These are phyloP conservation scores for Phyllostomus discolor DNA, from an alignment of 2,113 vertebrate genomes.

Conservation along the genomic window DNA sequence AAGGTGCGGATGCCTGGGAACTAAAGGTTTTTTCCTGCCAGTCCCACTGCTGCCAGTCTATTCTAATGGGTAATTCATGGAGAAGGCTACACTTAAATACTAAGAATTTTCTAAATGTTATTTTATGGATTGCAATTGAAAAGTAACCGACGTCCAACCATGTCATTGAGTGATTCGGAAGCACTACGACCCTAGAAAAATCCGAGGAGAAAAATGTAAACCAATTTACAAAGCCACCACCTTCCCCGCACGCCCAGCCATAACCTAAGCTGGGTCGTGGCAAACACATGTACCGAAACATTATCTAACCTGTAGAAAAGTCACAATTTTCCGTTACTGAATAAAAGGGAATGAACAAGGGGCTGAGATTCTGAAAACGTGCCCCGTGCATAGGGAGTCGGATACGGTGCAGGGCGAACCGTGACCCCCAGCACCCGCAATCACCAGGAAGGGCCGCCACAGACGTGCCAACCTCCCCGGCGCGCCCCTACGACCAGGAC, in stretches of 20 bases:
- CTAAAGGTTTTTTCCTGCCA: slow-evolving; percentile 22
- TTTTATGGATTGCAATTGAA: slow-evolving; percentile 38
- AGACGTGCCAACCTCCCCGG: neutral
- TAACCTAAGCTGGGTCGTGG: neutral
- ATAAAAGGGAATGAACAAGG: neutral
- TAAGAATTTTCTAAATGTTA: slow-evolving; percentile 58
- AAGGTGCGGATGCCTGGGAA: slow-evolving; percentile 41
- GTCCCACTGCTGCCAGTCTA: slow-evolving; percentile 39
- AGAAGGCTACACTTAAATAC: slow-evolving; percentile 53
- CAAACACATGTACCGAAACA: neutral
- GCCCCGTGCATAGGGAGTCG: neutral
- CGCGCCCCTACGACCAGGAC: neutral
- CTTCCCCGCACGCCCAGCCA: neutral
- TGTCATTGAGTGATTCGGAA: slow-evolving; percentile 47
- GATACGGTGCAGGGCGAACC: neutral
- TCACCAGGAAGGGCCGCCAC: neutral
- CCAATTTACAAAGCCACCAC: slow-evolving; percentile 44
- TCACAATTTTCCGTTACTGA: neutral
- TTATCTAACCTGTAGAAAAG: neutral
- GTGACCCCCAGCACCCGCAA: neutral
- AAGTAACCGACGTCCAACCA: slow-evolving; percentile 45
- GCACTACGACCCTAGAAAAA: slow-evolving; percentile 53
- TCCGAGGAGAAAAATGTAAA: slow-evolving; percentile 60
- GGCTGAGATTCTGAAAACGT: neutral
- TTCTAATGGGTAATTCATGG: slow-evolving; percentile 46